Evolutionary conservation across 2,888 invertebrate species (phyloP).

Genomic region (Trichopria drosophilae): DNA sequence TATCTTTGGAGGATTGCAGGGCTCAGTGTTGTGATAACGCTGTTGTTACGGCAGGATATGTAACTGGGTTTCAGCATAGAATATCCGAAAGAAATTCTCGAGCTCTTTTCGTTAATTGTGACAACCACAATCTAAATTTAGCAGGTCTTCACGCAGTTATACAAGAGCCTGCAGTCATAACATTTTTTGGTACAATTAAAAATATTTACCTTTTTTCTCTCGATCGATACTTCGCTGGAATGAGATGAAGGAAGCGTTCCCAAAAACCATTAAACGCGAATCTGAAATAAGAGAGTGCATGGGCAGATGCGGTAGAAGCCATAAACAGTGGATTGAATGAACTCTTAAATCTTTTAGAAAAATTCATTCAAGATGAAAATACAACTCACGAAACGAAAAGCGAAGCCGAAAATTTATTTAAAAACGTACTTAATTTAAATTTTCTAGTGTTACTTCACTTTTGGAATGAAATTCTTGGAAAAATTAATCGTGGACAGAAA

Average conservation of each 20-base stretch:
- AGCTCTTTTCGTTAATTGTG: slow-evolving; percentile 29
- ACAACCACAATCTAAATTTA: slow-evolving; percentile 33
- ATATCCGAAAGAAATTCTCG: slow-evolving; percentile 29
- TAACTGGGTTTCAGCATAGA: slow-evolving; percentile 33
- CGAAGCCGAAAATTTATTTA: slow-evolving; percentile 27
- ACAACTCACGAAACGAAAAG: slow-evolving; percentile 16
- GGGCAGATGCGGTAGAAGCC: no score
- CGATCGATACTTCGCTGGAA: slow-evolving; percentile 28
- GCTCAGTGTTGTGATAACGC: slow-evolving; percentile 37
- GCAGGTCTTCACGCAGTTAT: slow-evolving; percentile 32
- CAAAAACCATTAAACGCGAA: slow-evolving; percentile 34
- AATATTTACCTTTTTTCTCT: slow-evolving; percentile 27
- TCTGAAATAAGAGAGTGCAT: slow-evolving; percentile 37
- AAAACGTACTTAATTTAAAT: slow-evolving; percentile 29
- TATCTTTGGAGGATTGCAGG: slow-evolving; percentile 28
- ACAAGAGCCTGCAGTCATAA: slow-evolving; percentile 28
- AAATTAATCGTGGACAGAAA: slow-evolving; percentile 29
- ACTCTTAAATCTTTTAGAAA: slow-evolving; percentile 20
- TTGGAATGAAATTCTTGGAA: slow-evolving; percentile 33
- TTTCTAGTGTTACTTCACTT: slow-evolving; percentile 33
- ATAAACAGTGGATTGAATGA: slow-evolving; percentile 16
- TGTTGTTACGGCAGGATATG: slow-evolving; percentile 31
- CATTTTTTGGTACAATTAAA: slow-evolving; percentile 34
- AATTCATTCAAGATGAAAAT: slow-evolving; percentile 25
- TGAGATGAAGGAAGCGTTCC: slow-evolving; percentile 20